Evolutionary conservation across 2,888 invertebrate species (phyloP), one percentile per base, ranked within the genome.

Genomic region (Eupithecia centaureata): DNA sequence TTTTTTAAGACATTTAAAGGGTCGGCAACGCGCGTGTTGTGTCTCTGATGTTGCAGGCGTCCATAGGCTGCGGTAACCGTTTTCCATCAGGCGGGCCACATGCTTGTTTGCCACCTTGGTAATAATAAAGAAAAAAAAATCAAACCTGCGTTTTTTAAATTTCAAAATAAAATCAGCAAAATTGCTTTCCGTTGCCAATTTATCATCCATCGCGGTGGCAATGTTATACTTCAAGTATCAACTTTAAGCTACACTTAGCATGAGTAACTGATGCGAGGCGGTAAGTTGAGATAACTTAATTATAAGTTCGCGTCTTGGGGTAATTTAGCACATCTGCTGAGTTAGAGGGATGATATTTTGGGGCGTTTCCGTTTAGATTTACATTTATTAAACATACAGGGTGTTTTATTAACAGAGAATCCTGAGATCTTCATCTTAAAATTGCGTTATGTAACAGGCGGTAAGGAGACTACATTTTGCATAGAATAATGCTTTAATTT

Each of bases 221-320:
- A 25, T 35, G 62, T 54, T 56, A 58, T 68, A 72, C 69, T 75
- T 69, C 54, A 70, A 74, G 67, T 65, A 70, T 56, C 67, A 73
- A 70, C 71, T 70, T 72, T 70, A 76, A 72, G 68, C 71, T 65
- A 61, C 68, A 69, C 70, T 76, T 70, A 73, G 69, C 73, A 68
- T 73, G 67, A 78, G 69, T 73, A 76, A 70, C 71, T 73, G 72
- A 73, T 72, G 70, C 67, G 68, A 61, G 58, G 69, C 69, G 65
- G 72, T 72, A 74, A 75, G 70, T 73, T 73, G 61, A 61, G 72
- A 74, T 77, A 77, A 78, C 64, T 74, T 76, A 76, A 77, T 78
- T 76, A 73, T 68, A 77, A 78, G 70, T 76, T 74, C 38, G 61
- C 51, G 59, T 72, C 68, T 57, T 28, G 15, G 25, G 38, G 60